Percentiles rank a stretch among this genome's conserved stretches.
Conservation (phyloP, 2,888 invertebrate genomes). For the Patella pellucida region DNA sequence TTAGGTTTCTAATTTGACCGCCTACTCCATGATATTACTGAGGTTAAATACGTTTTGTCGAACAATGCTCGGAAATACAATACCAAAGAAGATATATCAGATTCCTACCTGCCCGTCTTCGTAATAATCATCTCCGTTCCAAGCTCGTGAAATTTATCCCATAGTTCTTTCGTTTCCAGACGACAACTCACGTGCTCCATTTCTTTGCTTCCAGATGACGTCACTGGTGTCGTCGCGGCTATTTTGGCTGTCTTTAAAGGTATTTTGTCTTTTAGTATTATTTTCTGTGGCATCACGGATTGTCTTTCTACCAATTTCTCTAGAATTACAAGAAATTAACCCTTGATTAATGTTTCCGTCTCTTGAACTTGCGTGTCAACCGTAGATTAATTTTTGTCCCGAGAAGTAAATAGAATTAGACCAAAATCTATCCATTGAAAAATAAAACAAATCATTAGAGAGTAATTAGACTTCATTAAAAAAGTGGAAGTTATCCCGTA, state of each 20-base stretch:
- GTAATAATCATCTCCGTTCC: conserved; percentile 99
- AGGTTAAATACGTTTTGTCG: too few species aligned
- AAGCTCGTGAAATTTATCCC: conserved; percentile 90
- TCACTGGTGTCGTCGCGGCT: not conserved
- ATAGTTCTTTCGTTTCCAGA: conserved; percentile 94
- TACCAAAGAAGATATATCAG: not conserved
- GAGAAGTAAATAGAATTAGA: too few species aligned
- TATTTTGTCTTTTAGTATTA: not conserved
- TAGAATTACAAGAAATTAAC: not conserved
- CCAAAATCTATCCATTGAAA: too few species aligned
- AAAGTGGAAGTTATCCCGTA: too few species aligned
- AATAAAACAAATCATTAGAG: too few species aligned
- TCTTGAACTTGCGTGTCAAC: too few species aligned
- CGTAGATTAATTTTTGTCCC: too few species aligned
- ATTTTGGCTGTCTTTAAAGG: not conserved
- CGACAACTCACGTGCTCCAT: conserved; percentile 82
- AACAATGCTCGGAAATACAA: too few species aligned
- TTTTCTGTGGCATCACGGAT: not conserved
- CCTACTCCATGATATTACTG: too few species aligned
- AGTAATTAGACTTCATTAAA: too few species aligned
- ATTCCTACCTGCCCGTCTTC: conserved; percentile 91
- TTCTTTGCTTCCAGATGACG: conserved; percentile 9
- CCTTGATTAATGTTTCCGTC: too few species aligned
- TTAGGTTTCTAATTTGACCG: too few species aligned
- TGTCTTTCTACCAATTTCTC: conserved; percentile 6